These are phyloP conservation scores for Micrasema minimum DNA, from an alignment of 1,140 invertebrate species.

Conservation along the genomic window DNA sequence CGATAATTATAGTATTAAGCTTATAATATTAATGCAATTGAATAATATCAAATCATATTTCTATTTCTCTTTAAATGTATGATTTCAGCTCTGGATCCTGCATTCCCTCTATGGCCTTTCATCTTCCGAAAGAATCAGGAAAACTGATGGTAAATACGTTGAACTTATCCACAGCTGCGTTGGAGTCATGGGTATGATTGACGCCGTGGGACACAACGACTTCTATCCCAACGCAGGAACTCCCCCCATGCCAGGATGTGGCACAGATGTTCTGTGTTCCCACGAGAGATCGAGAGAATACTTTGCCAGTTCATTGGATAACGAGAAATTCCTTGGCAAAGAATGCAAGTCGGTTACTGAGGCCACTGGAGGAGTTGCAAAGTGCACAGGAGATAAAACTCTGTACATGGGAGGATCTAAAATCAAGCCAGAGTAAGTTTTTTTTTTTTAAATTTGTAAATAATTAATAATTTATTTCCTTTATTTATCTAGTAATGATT, in stretches of 20 bases:
- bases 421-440: constrained; percentile 38
- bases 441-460: too few species aligned
- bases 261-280: constrained; percentile 42
- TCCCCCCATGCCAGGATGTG: constrained; percentile 70
- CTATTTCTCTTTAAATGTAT: too few species aligned
- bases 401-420: constrained; percentile 42
- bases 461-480: too few species aligned
- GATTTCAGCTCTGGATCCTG: constrained; percentile 23
- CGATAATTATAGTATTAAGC: too few species aligned
- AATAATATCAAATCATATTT: too few species aligned
- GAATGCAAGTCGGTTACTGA: constrained; percentile 10
- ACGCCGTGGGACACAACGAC: constrained; percentile 68
- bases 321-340: constrained; percentile 19
- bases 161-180: constrained; percentile 75
- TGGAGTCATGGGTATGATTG: constrained; percentile 66
- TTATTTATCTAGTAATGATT: too few species aligned
- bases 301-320: constrained; percentile 55
- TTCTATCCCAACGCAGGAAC: constrained; percentile 71
- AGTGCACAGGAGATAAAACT: constrained; percentile 8
- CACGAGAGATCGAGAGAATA: constrained; percentile 56
- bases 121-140: neutral
- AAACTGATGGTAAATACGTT: constrained; percentile 69
- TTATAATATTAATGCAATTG: too few species aligned
- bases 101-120: neutral
- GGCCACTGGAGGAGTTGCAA: neutral